These are phyloP conservation scores for Drosophila suzukii DNA, from an alignment of 1,140 invertebrate genomes.

Conservation along the genomic window DNA sequence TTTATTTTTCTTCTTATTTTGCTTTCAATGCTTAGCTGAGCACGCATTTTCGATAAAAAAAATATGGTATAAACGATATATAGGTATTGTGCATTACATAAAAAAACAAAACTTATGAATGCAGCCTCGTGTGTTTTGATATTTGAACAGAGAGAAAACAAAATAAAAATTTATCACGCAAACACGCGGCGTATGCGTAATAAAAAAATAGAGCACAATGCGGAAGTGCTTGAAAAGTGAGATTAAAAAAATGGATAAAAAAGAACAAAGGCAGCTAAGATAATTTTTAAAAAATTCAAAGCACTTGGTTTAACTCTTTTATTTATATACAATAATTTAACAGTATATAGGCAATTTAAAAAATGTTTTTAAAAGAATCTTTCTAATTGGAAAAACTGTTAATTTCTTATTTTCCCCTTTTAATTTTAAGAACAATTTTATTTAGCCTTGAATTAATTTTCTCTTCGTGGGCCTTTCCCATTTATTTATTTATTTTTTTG, in stretches of 20 bases:
- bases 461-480: not conserved
- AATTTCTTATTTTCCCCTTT: too few relatives aligned
- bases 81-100: constrained; percentile 35
- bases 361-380: too few relatives aligned
- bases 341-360: too few relatives aligned
- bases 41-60: constrained; percentile 59
- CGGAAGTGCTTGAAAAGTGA: constrained; percentile 16
- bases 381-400: too few relatives aligned
- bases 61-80: constrained; percentile 23
- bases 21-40: constrained; percentile 51
- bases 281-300: not conserved
- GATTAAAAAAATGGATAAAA: not conserved
- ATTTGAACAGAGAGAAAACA: constrained; percentile 30
- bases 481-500: constrained; percentile 14
- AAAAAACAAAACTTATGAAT: constrained; percentile 37
- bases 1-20: constrained; percentile 7
- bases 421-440: too few relatives aligned
- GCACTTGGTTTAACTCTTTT: not conserved
- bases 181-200: constrained; percentile 45
- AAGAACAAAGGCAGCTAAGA: not conserved
- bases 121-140: constrained; percentile 38
- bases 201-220: constrained; percentile 16
- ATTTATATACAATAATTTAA: too few relatives aligned
- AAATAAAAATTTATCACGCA: constrained; percentile 40
- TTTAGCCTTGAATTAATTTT: not conserved